Evolutionary conservation across 2,888 invertebrate genomes (phyloP), one percentile per base, ranked within the genome.

Genomic region (Hedya salicella): DNA sequence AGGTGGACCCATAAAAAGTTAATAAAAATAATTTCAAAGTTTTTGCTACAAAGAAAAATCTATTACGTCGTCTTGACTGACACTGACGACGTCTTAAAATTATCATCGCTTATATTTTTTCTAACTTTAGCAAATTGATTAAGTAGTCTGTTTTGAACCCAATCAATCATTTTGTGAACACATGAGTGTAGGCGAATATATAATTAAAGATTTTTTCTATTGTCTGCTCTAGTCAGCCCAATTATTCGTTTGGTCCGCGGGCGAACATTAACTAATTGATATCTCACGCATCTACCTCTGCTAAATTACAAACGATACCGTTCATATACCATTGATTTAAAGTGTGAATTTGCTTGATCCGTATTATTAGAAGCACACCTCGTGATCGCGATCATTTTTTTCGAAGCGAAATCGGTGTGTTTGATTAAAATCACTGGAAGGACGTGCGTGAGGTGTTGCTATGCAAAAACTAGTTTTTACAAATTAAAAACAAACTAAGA

Each of bases 121-220:
- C 36, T 36, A 5, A 13, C 13, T 1, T 53, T 17, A 13, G 17
- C 36, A 30, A 36, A 19, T 39, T 53, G 36, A 14, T 40, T 30
- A 14, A 17, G 13, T 44, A 25, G 16, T 42, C 17, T 30, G 16
- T 46, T 44, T 57, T 17, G 40, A 52, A 44, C 52, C 42, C 30
- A 19, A 59, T 57, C 57, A 50, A 64, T 64, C 57, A 57, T 32
- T 53, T 3, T 25, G 25, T 17, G 14, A 44, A 46, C 11, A 49
- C 14, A 50, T 32, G 42, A n/a, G 44, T 25, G 52, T 44, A 40
- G 36, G 25, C 17, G 25, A 49, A 44, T 44, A 21, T 32, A 49
- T 59, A 64, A 59, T 52, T 52, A 36, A 30, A 36, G 8, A 50
- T 30, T 57, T 63, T 49, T 57, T 52, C 11, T 57, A 40, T 57